Conservation (phyloP, 2,113 vertebrate species). For the Mus spicilegus region DNA sequence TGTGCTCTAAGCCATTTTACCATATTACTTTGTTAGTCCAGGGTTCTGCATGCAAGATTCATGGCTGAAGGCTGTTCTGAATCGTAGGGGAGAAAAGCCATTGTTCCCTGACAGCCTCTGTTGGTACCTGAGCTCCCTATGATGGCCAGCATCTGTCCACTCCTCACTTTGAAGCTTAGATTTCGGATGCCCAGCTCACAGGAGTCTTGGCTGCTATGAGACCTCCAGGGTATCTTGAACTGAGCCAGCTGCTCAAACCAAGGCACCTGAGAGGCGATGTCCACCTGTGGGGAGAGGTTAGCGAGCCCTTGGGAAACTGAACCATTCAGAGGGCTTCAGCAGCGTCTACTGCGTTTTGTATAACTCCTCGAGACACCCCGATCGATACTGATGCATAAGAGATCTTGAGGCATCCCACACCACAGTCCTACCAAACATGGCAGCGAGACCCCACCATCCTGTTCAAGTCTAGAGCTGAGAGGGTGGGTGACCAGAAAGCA, state of each 20-base stretch:
- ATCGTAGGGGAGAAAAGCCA: background rate
- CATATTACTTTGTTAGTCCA: background rate
- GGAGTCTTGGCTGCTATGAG: slow-evolving; percentile 84
- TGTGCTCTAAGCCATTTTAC: background rate
- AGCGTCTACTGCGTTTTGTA: background rate
- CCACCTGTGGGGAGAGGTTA: slow-evolving; percentile 86
- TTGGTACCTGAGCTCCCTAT: slow-evolving; percentile 95
- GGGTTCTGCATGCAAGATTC: background rate
- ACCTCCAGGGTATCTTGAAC: slow-evolving; percentile 93
- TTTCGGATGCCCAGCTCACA: slow-evolving; percentile 88
- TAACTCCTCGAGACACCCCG: background rate
- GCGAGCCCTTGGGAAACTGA: background rate
- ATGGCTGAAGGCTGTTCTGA: background rate
- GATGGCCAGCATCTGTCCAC: slow-evolving; percentile 97
- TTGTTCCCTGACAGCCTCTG: fast-evolving
- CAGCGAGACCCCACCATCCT: background rate
- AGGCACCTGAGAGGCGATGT: slow-evolving; percentile 92
- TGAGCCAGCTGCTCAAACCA: slow-evolving; percentile 95
- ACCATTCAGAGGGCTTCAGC: background rate
- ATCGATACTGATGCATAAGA: background rate
- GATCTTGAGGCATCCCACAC: no score
- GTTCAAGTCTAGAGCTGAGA: background rate
- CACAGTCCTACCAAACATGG: background rate
- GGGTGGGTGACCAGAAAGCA: background rate
- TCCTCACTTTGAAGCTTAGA: slow-evolving; percentile 92